Base-by-base conservation (phyloP, 2,888 invertebrate genomes). In the Melieria picta region DNA sequence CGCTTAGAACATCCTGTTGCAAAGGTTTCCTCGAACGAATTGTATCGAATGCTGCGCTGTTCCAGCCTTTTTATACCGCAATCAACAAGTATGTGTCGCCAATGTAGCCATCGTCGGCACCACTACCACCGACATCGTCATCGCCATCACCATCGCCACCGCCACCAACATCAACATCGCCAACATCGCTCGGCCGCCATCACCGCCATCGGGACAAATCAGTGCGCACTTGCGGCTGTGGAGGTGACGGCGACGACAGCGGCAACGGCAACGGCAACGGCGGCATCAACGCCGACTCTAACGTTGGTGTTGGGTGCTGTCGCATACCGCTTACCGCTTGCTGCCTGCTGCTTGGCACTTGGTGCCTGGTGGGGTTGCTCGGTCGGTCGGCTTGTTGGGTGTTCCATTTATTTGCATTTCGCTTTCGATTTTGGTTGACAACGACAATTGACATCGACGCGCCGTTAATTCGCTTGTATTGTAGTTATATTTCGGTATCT, bases 1-100 rank as follows among this genome's bases (percentile, higher is more conserved):
- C 71, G 69, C 70, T 75, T 77, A 77, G 76, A 77, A 77, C 77
- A 79, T 78, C 79, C 77, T 78, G 75, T 77, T 75, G 72, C 72
- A 75, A 74, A 74, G 74, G 71, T 77, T 76, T 76, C 71, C 74
- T 76, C 52, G 74, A 71, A 75, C 72, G 72, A 77, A 76, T 78
- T 77, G 78, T 75, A 75, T 75, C 74, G 72, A 46, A 72, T 75
- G 72, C 74, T 74, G 65, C 71, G 73, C 69, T 67, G 72, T 71
- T 67, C 71, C 73, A 73, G 78, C 71, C 78, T 79, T 79, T 78
- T 77, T 79, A 79, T 79, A 79, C 75, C 75, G 13, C 10, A 67
- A 67, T 58, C 67, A 67, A 67, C 67, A 47, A 48, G 57, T 58
- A 61, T 57, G 57, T 57, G 57, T 42, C 57, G 11, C 50, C 9